phyloP scores from a whole-genome alignment of 2,888 invertebrate species.

The Brachypterus glaber region DNA sequence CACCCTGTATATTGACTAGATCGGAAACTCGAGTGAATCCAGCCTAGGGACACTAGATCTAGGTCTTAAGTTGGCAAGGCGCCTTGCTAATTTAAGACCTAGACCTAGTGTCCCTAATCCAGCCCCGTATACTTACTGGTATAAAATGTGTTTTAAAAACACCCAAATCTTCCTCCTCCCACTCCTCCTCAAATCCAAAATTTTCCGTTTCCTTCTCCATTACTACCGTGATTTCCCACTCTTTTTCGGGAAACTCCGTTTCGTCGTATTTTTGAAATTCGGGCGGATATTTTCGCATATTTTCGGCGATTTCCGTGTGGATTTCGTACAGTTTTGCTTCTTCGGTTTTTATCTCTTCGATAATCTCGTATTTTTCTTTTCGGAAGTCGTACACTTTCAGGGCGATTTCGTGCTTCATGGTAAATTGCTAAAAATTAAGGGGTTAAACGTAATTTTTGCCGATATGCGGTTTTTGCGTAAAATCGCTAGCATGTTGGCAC shows the following conservation, averaged over 20 bases:
- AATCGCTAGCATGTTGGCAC: too few relatives aligned
- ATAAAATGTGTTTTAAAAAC: too few relatives aligned
- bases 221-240: constrained; percentile 21
- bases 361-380: constrained; percentile 38
- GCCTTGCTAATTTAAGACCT: too few relatives aligned
- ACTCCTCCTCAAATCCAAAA: constrained; percentile 18
- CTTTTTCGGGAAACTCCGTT: constrained; percentile 28
- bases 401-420: constrained; percentile 44
- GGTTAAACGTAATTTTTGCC: too few relatives aligned
- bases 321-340: constrained; percentile 42
- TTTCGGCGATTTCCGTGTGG: constrained; percentile 37
- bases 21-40: too few relatives aligned
- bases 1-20: too few relatives aligned
- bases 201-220: not conserved
- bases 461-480: too few relatives aligned
- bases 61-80: too few relatives aligned
- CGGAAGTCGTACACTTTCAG: constrained; percentile 38
- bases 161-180: constrained; percentile 10
- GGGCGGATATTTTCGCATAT: constrained; percentile 21
- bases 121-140: too few relatives aligned
- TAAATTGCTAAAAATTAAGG: constrained; percentile 41
- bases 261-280: constrained; percentile 21
- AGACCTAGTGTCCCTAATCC: too few relatives aligned
- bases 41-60: too few relatives aligned
- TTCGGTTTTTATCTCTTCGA: constrained; percentile 34